Base-by-base conservation (phyloP, 2,797 vertebrate species). In the Prunella strophiata region DNA sequence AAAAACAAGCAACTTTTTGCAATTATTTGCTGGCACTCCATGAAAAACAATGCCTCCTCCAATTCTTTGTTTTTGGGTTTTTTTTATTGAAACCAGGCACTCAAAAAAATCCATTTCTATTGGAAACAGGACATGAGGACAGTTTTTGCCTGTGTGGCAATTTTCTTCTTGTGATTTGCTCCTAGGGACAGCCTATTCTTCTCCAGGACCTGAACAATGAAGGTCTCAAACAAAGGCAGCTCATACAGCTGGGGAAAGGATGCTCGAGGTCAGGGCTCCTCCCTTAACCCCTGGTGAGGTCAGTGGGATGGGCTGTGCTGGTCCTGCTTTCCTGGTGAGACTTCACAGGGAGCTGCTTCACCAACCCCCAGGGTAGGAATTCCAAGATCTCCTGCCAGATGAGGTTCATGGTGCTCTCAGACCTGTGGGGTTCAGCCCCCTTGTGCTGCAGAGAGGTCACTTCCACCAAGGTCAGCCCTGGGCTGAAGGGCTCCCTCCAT, bases 41-140 rank as follows among this genome's bases (percentile, higher is more conserved):
- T 94, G 72, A 94, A 96, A 96, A 94, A 58, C 76, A 63, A 23
- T 91, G 90, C 70, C 85, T 90, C 48, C 83, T 90, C 59, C 90
- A 75, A 16, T 72, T 86, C 75, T 89, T 92, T 88, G 51, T 76
- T 85, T 87, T 76, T 70, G 66, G 68, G 19, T 5, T 63, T 70
- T 67, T 65, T 80, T 94, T 76, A 96, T 96, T 94, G 76, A 95
- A 95, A 95, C 85, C 94, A 97, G 89, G 59, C 85, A 22, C 43
- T 55, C 26, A 65, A 48, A 95, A 92, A 94, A 90, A 89, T 75
- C 78, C 2, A 3, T 36, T 75, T 95, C 71, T 83, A 84, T 91
- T 97, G 65, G 82, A 93, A 96, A 93, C 87, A 96, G 94, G 89
- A 85, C 68, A 51, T 4, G 26, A 91, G 82, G 89, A 92, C 7